Conservation (phyloP, 2,797 vertebrate species). For the Spatula versicolor region DNA sequence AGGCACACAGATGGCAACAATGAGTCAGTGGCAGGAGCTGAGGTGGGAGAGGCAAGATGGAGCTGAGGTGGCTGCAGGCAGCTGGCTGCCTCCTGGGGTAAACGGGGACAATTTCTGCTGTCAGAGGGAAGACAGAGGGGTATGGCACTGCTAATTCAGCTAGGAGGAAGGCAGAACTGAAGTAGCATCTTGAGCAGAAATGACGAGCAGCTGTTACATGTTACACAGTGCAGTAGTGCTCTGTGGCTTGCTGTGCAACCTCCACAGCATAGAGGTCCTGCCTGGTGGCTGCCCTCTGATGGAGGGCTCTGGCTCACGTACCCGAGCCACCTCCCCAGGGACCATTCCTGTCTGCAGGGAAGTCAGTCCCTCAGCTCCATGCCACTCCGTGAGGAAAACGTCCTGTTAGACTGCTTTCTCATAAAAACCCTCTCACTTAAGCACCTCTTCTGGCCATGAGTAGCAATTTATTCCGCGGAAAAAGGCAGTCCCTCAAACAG, state of each 20-base stretch:
- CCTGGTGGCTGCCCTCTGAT: background rate
- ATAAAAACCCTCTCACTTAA: background rate
- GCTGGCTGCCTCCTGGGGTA: background rate
- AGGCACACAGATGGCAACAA: background rate
- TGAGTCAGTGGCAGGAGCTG: background rate
- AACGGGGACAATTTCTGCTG: background rate
- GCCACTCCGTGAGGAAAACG: background rate
- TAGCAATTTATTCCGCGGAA: background rate
- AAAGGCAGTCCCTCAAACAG: conserved; percentile 1
- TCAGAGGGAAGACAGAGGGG: background rate
- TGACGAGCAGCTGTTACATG: background rate
- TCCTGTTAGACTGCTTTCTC: background rate
- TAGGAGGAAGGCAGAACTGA: background rate
- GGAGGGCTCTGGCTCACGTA: background rate
- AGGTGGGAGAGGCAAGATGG: background rate
- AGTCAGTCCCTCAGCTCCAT: background rate
- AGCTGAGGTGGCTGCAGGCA: background rate
- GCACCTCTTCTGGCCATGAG: background rate
- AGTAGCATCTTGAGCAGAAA: background rate
- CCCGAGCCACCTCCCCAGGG: background rate
- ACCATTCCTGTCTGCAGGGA: accelerated
- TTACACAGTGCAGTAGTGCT: too few species aligned
- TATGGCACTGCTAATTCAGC: background rate
- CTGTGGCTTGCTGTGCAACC: accelerated
- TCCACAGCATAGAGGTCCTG: accelerated